Base-by-base conservation (phyloP, 2,797 vertebrate species). In the Xiphophorus birchmanni region DNA sequence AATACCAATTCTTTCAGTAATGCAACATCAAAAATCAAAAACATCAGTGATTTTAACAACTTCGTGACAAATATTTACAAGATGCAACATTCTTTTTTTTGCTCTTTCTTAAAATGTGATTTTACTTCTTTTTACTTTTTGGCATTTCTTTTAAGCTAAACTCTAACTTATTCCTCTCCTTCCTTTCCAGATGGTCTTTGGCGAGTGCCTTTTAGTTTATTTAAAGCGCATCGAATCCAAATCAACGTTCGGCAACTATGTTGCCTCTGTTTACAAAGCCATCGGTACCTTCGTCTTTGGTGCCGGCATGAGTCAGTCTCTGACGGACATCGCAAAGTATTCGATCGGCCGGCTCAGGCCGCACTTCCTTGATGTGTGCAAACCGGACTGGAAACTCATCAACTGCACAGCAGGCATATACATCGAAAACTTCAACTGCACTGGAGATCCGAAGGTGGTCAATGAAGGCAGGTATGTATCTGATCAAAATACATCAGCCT, bases 321-420 rank as follows among this genome's bases (percentile, higher is more conserved):
- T 99, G 89, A 99, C 98, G 1, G 98, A 99, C 95, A 99, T 99
- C 88, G 98, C 97, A 90, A 99, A 99, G 91, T 99, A 99, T 84
- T 98, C 98, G 0, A 97, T 99, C 54, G 99, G 99, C 1, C 97
- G 98, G n/a, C 94, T 99, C 86, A 94, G 99, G 85, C 99, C 99
- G 44, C 98, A 99, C 94, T 99, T 99, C 94, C 92, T 99, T 69
- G 93, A 95, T 40, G 95, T 99, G 77, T 99, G 99, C 93, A 94
- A 95, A 84, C 98, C 97, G 0, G 95, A 98, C 54, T 87, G 93
- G 95, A 85, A 17, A 0, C 0, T 0, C 0, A 91, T 95, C 89
- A 95, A 95, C 94, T 96, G 96, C 82, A 91, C 94, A 0, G 8
- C 3, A 0, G 95, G 92, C 15, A 80, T 0, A n/a, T 99, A 99